phyloP scores from a whole-genome alignment of 2,113 vertebrate species.

The Stegastes partitus region DNA sequence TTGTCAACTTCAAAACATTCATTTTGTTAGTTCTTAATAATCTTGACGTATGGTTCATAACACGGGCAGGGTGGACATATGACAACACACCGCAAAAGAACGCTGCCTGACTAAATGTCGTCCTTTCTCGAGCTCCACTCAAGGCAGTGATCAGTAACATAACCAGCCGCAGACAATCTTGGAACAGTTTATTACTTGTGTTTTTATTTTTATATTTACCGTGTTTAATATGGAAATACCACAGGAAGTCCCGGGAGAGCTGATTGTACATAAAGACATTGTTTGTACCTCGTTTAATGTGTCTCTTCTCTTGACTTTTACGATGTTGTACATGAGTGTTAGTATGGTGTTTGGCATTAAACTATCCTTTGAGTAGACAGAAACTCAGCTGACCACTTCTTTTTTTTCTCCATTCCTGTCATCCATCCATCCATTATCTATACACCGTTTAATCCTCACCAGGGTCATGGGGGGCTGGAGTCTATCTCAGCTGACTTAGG shows the following conservation, averaged over 20 bases:
- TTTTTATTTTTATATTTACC: conserved; percentile 81
- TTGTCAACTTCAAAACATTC: background rate
- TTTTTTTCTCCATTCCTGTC: conserved; percentile 7
- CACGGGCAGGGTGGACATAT: background rate
- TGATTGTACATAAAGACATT: conserved; percentile 77
- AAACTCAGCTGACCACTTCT: conserved; percentile 3
- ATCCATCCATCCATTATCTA: no score
- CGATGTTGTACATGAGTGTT: conserved; percentile 87
- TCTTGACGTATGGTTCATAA: background rate
- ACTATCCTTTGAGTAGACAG: conserved; percentile 77
- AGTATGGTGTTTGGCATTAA: conserved; percentile 89
- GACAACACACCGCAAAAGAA: background rate
- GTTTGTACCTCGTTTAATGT: conserved; percentile 81
- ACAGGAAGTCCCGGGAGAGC: conserved; percentile 64
- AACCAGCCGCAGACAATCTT: conserved; percentile 82
- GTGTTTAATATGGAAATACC: conserved; percentile 60
- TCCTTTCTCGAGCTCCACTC: conserved; percentile 21
- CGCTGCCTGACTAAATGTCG: background rate
- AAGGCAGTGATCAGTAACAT: conserved; percentile 48
- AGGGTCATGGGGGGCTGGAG: no score
- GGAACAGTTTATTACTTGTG: conserved; percentile 71
- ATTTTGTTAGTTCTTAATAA: background rate
- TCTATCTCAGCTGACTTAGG: no score
- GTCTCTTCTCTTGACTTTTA: conserved; percentile 81
- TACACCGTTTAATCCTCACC: no score